Evolutionary conservation across 2,888 invertebrate genomes (phyloP).

Genomic region (Podotricha telesiphe): DNA sequence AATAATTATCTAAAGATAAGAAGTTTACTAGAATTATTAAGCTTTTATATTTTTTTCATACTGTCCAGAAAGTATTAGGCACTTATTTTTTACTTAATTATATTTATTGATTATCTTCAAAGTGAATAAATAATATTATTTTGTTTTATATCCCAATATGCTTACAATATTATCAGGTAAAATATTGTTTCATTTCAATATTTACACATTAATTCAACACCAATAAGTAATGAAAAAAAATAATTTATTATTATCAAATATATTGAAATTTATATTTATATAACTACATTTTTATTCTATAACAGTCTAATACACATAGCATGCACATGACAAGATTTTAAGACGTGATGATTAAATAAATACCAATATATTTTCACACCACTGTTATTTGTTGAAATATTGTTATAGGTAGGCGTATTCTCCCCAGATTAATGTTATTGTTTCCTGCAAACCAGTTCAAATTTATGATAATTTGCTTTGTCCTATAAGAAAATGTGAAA

Average conservation of each 20-base stretch:
- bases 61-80: constrained; percentile 25
- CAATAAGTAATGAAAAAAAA: too few species aligned
- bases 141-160: background rate
- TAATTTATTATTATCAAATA: too few species aligned
- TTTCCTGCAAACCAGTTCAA: constrained; percentile 43
- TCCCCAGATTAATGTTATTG: background rate
- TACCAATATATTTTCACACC: background rate
- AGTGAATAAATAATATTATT: background rate
- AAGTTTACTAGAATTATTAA: constrained; percentile 47
- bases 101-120: constrained; percentile 1
- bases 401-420: background rate
- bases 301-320: background rate
- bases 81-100: constrained; percentile 22
- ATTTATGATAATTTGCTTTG: constrained; percentile 64
- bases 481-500: constrained; percentile 67
- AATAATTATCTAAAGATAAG: constrained; percentile 34
- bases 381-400: constrained; percentile 3
- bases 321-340: background rate
- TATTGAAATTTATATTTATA: too few species aligned
- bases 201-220: too few species aligned
- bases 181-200: too few species aligned
- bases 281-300: too few species aligned
- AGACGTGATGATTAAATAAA: background rate
- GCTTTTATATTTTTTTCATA: constrained; percentile 25
- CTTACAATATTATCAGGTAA: background rate